These are phyloP conservation scores for Cyrtodaria siliqua DNA, from an alignment of 2,888 invertebrate species.

Conservation along the genomic window DNA sequence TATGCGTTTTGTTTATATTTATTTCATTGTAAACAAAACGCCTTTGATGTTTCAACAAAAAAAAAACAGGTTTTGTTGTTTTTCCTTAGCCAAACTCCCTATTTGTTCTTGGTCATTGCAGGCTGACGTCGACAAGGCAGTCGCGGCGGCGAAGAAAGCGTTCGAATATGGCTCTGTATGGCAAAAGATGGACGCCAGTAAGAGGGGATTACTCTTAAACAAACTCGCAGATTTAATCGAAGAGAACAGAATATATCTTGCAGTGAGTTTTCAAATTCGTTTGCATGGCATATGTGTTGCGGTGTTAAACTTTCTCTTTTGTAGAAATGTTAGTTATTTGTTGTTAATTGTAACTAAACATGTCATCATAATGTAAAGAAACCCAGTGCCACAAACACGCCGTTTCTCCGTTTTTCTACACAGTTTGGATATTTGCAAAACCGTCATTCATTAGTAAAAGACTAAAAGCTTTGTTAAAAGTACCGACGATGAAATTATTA, in stretches of 20 bases:
- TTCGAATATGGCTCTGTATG: constrained; percentile 88
- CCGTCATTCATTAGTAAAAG: no score
- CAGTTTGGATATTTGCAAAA: no score
- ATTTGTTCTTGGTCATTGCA: constrained; percentile 61
- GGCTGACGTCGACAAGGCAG: constrained; percentile 88
- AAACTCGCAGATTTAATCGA: constrained; percentile 94
- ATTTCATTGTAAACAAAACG: no score
- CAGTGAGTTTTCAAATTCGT: constrained; percentile 88
- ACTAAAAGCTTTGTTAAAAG: no score
- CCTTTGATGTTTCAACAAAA: no score
- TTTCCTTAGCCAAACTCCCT: no score
- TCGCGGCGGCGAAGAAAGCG: constrained; percentile 87
- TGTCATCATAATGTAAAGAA: not conserved
- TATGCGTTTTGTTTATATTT: no score
- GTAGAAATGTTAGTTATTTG: not conserved
- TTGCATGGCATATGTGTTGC: no score
- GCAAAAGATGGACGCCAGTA: constrained; percentile 91
- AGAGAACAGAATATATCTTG: constrained; percentile 92
- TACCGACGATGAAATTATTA: no score
- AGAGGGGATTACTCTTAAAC: constrained; percentile 92
- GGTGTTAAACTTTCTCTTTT: not conserved
- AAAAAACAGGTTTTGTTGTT: no score
- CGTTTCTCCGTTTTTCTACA: no score
- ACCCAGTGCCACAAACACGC: no score
- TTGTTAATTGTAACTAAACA: not conserved